Base-by-base conservation (phyloP, 2,113 vertebrate genomes). In the Ondatra zibethicus region DNA sequence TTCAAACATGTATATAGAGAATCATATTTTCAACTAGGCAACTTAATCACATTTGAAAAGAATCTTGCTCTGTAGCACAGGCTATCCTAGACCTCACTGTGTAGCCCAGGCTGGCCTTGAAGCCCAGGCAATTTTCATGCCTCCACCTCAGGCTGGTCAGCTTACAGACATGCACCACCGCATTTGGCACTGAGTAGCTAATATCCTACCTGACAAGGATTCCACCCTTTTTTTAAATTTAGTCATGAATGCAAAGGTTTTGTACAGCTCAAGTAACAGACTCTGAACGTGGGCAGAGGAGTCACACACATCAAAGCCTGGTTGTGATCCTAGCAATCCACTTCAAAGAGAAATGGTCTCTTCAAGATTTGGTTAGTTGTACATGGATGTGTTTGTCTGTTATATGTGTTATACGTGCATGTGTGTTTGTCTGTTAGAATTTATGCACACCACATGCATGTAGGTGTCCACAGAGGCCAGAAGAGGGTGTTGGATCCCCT, bases 11-110 rank as follows among this genome's bases (percentile, higher is more conserved):
- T 31, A 19, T 39, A 31, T 39, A 72, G 42, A 94, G 52, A 94
- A 95, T 89, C 2, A 11, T 63, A 94, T 58, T 91, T 97, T 81
- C 92, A 93, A 81, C 66, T 65, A 50, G 73, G 45, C 42, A 76
- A 50, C 36, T 75, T 70, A 58, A 80, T 76, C 78, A 65, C 45
- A n/a, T n/a, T 47, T 81, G 58, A 75, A 29, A 27, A 31, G 25
- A 58, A 27, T 42, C 17, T 89, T 19, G n/a, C 87, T 89, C 11
- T 33, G 16, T 11, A 42, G 52, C 68, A 21, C 87, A 89, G n/a
- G 27, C 36, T 73, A 14, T 50, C n/a, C 66, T 36, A 50, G 45
- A 14, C 10, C 45, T 73, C n/a, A 88, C 36, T 73, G 9, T 29
- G n/a, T 42, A 89, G 9, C 50, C 68, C 68, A 89, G 50, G 50